These are phyloP conservation scores for Chrysopilus asiliformis DNA, from an alignment of 2,888 invertebrate species.

Conservation along the genomic window DNA sequence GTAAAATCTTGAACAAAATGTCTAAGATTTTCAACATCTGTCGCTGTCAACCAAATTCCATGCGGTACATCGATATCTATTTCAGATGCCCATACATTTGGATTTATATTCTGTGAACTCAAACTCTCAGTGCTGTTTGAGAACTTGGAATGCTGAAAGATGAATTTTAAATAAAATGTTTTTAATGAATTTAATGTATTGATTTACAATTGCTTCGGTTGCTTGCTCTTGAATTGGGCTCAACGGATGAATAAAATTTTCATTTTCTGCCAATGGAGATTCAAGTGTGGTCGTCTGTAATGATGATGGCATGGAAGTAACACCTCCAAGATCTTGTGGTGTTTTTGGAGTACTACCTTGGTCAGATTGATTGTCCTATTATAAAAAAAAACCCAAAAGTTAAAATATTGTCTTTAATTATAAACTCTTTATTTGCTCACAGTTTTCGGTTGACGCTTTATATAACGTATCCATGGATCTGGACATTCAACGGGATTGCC, in stretches of 20 bases:
- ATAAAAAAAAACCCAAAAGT: not conserved
- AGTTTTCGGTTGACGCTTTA: slow-evolving; percentile 45
- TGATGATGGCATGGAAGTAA: slow-evolving; percentile 33
- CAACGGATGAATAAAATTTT: slow-evolving; percentile 53
- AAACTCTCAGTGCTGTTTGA: slow-evolving; percentile 46
- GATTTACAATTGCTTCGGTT: slow-evolving; percentile 40
- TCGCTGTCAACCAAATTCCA: slow-evolving; percentile 61
- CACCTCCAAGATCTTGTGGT: slow-evolving; percentile 41
- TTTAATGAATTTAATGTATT: slow-evolving; percentile 4
- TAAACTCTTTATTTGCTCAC: slow-evolving; percentile 26
- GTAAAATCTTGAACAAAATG: slow-evolving; percentile 79
- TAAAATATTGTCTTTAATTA: not conserved
- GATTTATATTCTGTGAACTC: slow-evolving; percentile 37
- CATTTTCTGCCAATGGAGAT: slow-evolving; percentile 21
- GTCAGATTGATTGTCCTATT: slow-evolving; percentile 29
- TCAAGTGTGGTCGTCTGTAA: slow-evolving; percentile 26
- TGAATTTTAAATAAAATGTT: slow-evolving; percentile 1
- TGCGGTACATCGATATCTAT: slow-evolving; percentile 43
- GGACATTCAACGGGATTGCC: slow-evolving; percentile 47
- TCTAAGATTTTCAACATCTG: slow-evolving; percentile 75
- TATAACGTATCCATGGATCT: slow-evolving; percentile 76
- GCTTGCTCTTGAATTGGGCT: slow-evolving; percentile 54
- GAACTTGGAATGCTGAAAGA: slow-evolving; percentile 30
- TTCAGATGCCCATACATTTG: slow-evolving; percentile 45
- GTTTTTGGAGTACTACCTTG: slow-evolving; percentile 43